Evolutionary conservation across 2,888 invertebrate genomes (phyloP).

Genomic region (Eilema caniola): DNA sequence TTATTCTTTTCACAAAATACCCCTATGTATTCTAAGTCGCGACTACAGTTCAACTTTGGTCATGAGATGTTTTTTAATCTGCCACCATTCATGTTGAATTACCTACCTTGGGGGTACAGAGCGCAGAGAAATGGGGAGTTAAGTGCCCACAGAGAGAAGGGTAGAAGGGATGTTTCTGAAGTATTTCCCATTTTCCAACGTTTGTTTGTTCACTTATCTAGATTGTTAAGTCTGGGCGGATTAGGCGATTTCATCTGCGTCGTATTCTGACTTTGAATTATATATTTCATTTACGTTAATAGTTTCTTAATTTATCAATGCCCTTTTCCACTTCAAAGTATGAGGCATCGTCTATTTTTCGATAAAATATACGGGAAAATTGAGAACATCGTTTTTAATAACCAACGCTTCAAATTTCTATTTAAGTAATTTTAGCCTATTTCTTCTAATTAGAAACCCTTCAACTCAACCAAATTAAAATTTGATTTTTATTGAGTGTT

Average conservation of each 20-base stretch:
- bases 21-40: slow-evolving; percentile 42
- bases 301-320: slow-evolving; percentile 20
- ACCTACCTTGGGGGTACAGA: slow-evolving; percentile 29
- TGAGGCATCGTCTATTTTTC: too few relatives aligned
- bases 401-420: too few relatives aligned
- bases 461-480: too few relatives aligned
- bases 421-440: too few relatives aligned
- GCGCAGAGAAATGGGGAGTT: slow-evolving; percentile 23
- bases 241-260: slow-evolving; percentile 32
- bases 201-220: slow-evolving; percentile 47
- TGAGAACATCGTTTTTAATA: too few relatives aligned
- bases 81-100: slow-evolving; percentile 50
- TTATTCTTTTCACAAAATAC: slow-evolving; percentile 51
- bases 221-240: slow-evolving; percentile 37
- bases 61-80: slow-evolving; percentile 60
- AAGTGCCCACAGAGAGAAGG: slow-evolving; percentile 20
- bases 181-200: slow-evolving; percentile 19
- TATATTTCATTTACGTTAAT: slow-evolving; percentile 20
- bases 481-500: too few relatives aligned
- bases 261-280: slow-evolving; percentile 12
- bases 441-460: too few relatives aligned
- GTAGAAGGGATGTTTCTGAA: slow-evolving; percentile 35
- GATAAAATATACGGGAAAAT: too few relatives aligned
- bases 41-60: slow-evolving; percentile 52
- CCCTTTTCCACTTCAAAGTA: slow-evolving; percentile 19